Conservation (phyloP, 1,140 invertebrate genomes). For the Lamellibrachia luymesi region DNA sequence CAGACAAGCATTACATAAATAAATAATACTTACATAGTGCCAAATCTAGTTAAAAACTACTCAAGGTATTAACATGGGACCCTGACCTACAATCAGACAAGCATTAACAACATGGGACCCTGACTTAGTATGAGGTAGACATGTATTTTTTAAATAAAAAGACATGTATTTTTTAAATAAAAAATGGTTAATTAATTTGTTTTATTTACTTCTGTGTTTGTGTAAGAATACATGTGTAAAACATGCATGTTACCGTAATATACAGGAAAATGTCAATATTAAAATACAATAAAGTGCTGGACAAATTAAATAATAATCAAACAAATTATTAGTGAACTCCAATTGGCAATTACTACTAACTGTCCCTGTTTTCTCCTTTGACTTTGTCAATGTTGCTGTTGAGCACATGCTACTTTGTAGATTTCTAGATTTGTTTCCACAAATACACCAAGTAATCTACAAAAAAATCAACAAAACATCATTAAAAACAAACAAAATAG, state of each 20-base stretch:
- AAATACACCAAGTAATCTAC: neutral
- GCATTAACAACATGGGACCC: no score
- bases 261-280: neutral
- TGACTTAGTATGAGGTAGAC: no score
- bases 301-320: neutral
- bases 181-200: no score
- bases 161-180: no score
- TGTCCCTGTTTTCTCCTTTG: constrained; percentile 33
- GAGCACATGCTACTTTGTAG: neutral
- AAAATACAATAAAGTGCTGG: neutral
- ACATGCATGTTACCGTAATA: neutral
- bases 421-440: neutral
- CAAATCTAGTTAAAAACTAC: no score
- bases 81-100: no score
- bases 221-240: neutral
- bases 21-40: no score
- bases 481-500: neutral
- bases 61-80: no score
- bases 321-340: neutral
- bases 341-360: constrained; percentile 23
- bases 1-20: no score
- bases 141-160: no score
- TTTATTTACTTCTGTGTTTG: neutral
- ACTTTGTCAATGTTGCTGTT: constrained; percentile 3
- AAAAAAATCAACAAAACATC: neutral